These are phyloP conservation scores for Heterodera filipjevi DNA, from an alignment of 2,888 invertebrate species.

Conservation along the genomic window DNA sequence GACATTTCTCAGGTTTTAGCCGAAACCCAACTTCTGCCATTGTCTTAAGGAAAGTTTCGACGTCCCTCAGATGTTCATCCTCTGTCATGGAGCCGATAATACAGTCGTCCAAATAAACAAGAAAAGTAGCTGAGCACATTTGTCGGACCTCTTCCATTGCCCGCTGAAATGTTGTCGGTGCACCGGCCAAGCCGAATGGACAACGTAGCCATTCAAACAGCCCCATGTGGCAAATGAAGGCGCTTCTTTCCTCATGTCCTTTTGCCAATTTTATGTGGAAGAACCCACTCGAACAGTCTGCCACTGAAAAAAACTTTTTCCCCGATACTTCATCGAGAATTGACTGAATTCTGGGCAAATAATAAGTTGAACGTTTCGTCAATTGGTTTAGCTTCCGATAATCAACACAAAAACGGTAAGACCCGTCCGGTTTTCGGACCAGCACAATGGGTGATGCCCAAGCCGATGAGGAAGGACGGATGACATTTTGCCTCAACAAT, in stretches of 20 bases:
- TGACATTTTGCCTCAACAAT: conserved; percentile 31
- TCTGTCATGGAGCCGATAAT: conserved; percentile 32
- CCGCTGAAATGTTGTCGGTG: conserved; percentile 41
- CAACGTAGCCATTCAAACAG: conserved; percentile 41
- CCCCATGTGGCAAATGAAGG: conserved; percentile 42
- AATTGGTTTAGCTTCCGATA: conserved; percentile 33
- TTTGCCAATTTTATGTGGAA: conserved; percentile 40
- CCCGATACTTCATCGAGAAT: conserved; percentile 32
- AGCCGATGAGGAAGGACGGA: conserved; percentile 30
- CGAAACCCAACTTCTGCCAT: conserved; percentile 40
- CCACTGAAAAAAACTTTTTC: conserved; percentile 34
- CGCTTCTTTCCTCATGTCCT: conserved; percentile 40
- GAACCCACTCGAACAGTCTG: background rate
- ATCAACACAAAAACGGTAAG: conserved; percentile 37
- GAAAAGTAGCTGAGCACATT: conserved; percentile 34
- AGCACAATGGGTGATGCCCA: conserved; percentile 33
- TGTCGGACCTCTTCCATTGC: conserved; percentile 33
- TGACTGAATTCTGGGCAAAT: conserved; percentile 36
- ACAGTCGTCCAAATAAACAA: conserved; percentile 47
- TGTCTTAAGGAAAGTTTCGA: conserved; percentile 38
- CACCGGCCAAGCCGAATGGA: conserved; percentile 44
- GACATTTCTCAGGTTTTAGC: conserved; percentile 41
- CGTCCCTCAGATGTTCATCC: conserved; percentile 44
- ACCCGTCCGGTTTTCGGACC: conserved; percentile 30
- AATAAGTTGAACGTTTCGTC: conserved; percentile 32